Evolutionary conservation across 2,113 vertebrate species (phyloP).

Genomic region (Mola mola): DNA sequence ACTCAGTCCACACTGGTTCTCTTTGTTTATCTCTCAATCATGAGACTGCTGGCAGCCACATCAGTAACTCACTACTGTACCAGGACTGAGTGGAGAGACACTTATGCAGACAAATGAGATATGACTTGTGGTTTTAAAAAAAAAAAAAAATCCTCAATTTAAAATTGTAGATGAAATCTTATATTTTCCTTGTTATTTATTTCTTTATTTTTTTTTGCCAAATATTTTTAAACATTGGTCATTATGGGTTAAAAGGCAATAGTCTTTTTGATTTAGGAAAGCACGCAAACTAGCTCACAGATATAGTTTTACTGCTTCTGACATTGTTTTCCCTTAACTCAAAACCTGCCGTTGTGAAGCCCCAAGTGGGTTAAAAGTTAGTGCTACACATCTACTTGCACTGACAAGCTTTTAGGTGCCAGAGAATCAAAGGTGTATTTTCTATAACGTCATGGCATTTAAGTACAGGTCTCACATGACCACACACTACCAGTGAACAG

Average conservation of each 20-base stretch:
- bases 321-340: too few relatives aligned
- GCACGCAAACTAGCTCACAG: too few relatives aligned
- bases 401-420: background rate
- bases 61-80: slow-evolving; percentile 54
- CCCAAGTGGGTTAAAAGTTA: background rate
- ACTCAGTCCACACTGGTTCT: slow-evolving; percentile 49
- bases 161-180: background rate
- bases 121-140: background rate
- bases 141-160: too few relatives aligned
- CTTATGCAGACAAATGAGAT: background rate
- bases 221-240: too few relatives aligned
- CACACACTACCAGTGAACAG: slow-evolving; percentile 12
- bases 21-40: slow-evolving; percentile 69
- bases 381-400: slow-evolving; percentile 5
- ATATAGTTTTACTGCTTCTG: too few relatives aligned
- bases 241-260: too few relatives aligned
- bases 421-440: slow-evolving; percentile 17
- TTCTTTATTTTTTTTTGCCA: too few relatives aligned
- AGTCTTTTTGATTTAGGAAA: too few relatives aligned
- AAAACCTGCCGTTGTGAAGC: slow-evolving; percentile 9
- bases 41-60: slow-evolving; percentile 59
- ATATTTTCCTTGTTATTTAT: background rate
- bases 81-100: slow-evolving; percentile 32
- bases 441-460: slow-evolving; percentile 21
- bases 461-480: slow-evolving; percentile 17